phyloP scores from a whole-genome alignment of 2,888 invertebrate species.

The Eudemis profundana region DNA sequence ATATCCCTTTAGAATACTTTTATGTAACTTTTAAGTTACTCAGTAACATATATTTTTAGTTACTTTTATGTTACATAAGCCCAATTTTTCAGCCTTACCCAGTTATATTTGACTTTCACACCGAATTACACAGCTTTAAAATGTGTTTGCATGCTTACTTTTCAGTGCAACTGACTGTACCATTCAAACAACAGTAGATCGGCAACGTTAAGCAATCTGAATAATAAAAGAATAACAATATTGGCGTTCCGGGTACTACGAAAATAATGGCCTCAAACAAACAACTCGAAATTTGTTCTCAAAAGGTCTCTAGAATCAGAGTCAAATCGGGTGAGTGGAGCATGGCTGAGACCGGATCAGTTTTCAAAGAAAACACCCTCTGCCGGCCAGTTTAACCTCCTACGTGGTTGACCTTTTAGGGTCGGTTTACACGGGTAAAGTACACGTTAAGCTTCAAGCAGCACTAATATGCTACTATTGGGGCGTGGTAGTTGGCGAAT shows the following conservation, averaged over 20 bases:
- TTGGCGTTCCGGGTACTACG: not conserved
- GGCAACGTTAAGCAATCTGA: not conserved
- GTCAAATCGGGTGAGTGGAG: constrained; percentile 54
- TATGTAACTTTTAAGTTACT: too few species aligned
- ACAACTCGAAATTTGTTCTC: constrained; percentile 18
- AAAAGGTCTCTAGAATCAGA: constrained; percentile 51
- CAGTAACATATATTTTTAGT: too few species aligned
- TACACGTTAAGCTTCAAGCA: not conserved
- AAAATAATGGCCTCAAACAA: constrained; percentile 20
- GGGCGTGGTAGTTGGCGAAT: too few species aligned
- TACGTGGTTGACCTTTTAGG: constrained; percentile 47
- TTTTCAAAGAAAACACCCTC: constrained; percentile 72
- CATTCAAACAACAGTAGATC: too few species aligned
- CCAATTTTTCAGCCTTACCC: too few species aligned
- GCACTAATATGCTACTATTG: too few species aligned
- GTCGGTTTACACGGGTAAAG: not conserved
- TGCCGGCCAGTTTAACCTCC: constrained; percentile 57
- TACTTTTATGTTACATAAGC: too few species aligned
- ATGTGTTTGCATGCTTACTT: too few species aligned
- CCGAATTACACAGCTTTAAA: too few species aligned
- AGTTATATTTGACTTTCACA: too few species aligned
- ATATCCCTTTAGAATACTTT: too few species aligned
- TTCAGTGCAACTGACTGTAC: too few species aligned
- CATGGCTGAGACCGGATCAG: constrained; percentile 59
- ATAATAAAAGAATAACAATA: not conserved